phyloP scores from a whole-genome alignment of 2,113 vertebrate species.

The Anas platyrhynchos region DNA sequence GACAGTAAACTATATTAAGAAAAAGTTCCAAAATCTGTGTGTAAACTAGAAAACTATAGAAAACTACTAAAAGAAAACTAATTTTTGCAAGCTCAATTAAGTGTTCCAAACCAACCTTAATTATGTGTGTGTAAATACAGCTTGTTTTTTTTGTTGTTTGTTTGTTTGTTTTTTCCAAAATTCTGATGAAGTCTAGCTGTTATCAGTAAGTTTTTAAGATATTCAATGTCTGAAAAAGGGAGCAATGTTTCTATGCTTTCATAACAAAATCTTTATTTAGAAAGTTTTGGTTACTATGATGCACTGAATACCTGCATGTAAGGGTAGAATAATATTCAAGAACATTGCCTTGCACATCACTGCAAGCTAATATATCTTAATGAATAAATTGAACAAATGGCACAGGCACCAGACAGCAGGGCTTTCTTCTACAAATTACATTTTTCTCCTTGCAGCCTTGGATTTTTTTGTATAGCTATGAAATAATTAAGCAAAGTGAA shows the following conservation, averaged over 20 bases:
- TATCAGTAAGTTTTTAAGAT: neutral
- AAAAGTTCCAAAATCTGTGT: neutral
- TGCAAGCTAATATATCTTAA: neutral
- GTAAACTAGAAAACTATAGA: neutral
- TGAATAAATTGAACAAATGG: neutral
- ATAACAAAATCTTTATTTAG: neutral
- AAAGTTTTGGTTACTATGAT: neutral
- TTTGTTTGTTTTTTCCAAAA: neutral
- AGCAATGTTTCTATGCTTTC: neutral
- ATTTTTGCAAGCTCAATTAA: neutral
- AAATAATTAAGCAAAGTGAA: slow-evolving; percentile 53
- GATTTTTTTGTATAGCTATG: slow-evolving; percentile 29
- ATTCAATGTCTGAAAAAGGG: no score
- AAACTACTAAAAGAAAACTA: neutral
- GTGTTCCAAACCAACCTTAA: neutral
- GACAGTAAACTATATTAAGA: neutral
- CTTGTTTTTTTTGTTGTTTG: no score
- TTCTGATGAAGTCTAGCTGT: neutral
- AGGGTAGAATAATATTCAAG: neutral
- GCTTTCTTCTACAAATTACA: neutral
- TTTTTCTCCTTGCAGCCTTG: slow-evolving; percentile 6
- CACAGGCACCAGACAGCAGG: neutral
- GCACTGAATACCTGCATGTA: neutral
- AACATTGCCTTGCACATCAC: neutral
- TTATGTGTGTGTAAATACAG: neutral